Conservation (phyloP, 2,888 invertebrate genomes). For the Tanytarsus gracilentus region DNA sequence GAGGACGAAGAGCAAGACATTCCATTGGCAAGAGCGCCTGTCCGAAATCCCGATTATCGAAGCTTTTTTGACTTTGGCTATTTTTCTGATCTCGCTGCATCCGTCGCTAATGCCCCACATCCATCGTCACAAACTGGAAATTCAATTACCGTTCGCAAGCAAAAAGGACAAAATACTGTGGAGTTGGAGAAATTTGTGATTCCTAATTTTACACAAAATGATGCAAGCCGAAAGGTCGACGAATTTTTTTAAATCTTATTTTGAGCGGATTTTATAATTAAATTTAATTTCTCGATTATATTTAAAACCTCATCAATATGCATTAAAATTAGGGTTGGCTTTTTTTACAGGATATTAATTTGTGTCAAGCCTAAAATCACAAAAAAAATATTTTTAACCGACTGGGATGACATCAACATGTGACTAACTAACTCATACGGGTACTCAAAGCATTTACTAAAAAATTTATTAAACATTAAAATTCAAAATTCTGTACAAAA, state of each 20-base stretch:
- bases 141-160: background rate
- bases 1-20: background rate
- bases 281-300: too few species aligned
- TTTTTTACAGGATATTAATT: too few species aligned
- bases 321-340: too few species aligned
- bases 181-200: constrained; percentile 2
- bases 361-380: too few species aligned
- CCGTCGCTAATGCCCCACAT: constrained; percentile 23
- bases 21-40: background rate
- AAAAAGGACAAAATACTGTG: background rate
- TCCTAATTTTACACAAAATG: background rate
- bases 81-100: constrained; percentile 29
- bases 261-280: too few species aligned
- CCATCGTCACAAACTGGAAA: constrained; percentile 5
- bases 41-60: constrained; percentile 23
- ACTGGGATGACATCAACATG: too few species aligned
- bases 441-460: too few species aligned
- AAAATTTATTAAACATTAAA: too few species aligned
- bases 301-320: too few species aligned
- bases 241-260: background rate
- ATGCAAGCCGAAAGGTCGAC: background rate
- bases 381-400: too few species aligned
- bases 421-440: too few species aligned
- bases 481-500: too few species aligned
- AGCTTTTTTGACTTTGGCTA: constrained; percentile 30